Base-by-base conservation (phyloP, 2,888 invertebrate species). In the Dicycla oo region DNA sequence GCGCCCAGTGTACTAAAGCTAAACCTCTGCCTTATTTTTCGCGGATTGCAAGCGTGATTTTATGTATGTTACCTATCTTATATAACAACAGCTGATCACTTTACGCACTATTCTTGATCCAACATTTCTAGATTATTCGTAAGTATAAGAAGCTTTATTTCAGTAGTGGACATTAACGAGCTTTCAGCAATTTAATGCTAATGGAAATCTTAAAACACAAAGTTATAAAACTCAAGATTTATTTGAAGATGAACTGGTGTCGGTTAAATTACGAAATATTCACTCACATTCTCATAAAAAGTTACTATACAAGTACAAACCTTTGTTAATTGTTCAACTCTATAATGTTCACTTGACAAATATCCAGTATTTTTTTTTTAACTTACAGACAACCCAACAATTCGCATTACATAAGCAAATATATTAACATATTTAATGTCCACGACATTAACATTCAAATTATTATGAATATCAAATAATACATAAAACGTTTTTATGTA, bases 381-480 rank as follows among this genome's bases (percentile, higher is more conserved):
- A 70, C 38, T 34, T 26, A 75, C 74, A 71, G 47, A 75, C 65
- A 54, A 13, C 13, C 45, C 34, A 56, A 63, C 65, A 61, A 62
- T 64, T 58, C 26, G 11, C 43, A 58, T 81, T 60, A 81, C 66
- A 75, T 65, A 84, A 82, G 53, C 64, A 64, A 75, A 84, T 76
- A 78, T 72, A 83, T 85, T 67, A 83, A 43, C 76, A 85, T 34
- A 38, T 83, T 83, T 82, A n/a, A 84, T 76, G 69, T 68, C 62
- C 58, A 73, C 73, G 73, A n/a, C 64, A 86, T 87, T 86, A 86
- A 81, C 73, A 84, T 85, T 77, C 73, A 81, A 85, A 87, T 87
- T 86, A 86, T 86, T 84, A 81, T 82, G 82, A 83, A 87, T 84
- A 84, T 82, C 75, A 87, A 85, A 86, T 86, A 81, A 75, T 75